phyloP scores from a whole-genome alignment of 2,888 invertebrate genomes.

The Philereme transversata region DNA sequence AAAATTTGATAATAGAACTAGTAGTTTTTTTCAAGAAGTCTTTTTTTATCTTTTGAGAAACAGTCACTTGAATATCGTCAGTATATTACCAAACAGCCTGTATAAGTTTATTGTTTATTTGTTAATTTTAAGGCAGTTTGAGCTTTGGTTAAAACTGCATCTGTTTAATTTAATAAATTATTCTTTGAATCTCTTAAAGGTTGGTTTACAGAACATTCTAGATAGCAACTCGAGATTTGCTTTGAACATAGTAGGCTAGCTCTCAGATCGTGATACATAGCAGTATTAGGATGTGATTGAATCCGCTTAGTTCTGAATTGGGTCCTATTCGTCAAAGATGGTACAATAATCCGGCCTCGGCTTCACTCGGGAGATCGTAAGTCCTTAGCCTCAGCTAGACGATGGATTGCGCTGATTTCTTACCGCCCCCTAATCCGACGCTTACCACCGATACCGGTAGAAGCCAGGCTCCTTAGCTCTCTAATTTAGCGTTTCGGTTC shows the following conservation, averaged over 20 bases:
- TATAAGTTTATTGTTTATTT: too few species aligned
- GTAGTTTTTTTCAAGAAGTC: too few species aligned
- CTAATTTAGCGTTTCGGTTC: too few species aligned
- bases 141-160: too few species aligned
- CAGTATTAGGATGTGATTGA: slow-evolving; percentile 16
- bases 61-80: too few species aligned
- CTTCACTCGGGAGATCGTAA: background rate
- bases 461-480: background rate
- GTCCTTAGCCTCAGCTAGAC: background rate
- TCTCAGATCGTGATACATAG: slow-evolving; percentile 11
- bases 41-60: too few species aligned
- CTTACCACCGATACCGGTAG: slow-evolving; percentile 4
- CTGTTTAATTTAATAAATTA: too few species aligned
- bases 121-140: too few species aligned
- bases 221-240: background rate
- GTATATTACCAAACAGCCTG: too few species aligned
- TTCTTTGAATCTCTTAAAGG: too few species aligned
- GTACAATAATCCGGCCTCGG: slow-evolving; percentile 16
- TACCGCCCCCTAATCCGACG: slow-evolving; percentile 6
- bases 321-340: slow-evolving; percentile 19
- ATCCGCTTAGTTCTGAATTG: slow-evolving; percentile 18
- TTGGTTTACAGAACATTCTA: background rate
- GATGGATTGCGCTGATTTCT: slow-evolving; percentile 17
- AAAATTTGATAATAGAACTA: too few species aligned
- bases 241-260: background rate